Evolutionary conservation across 2,113 vertebrate genomes (phyloP).

Genomic region (Gallinago jamesoni): DNA sequence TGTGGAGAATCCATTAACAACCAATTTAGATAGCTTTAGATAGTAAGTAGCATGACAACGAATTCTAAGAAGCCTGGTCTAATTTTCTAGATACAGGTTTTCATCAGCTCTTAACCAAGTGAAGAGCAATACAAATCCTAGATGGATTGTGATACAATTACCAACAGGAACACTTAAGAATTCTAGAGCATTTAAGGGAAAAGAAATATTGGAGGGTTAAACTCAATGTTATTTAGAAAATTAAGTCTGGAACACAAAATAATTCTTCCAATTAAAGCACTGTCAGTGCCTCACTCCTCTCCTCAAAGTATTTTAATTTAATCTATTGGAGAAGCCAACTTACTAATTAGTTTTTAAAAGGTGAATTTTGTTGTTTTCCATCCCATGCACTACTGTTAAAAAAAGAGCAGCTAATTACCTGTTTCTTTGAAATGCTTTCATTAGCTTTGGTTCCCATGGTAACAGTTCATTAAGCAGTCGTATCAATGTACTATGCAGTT

Average conservation of each 20-base stretch:
- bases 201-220: neutral
- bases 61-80: neutral
- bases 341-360: neutral
- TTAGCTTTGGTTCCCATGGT: conserved; percentile 97
- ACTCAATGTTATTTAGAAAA: neutral
- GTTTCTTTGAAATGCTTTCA: conserved; percentile 97
- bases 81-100: neutral
- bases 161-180: neutral
- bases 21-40: neutral
- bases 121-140: neutral
- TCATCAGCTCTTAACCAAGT: neutral
- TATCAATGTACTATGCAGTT: conserved; percentile 92
- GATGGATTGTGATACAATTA: neutral
- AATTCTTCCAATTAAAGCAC: neutral
- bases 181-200: neutral
- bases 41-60: neutral
- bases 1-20: neutral
- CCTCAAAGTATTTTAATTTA: neutral
- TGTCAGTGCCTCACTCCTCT: neutral
- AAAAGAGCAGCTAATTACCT: conserved; percentile 78
- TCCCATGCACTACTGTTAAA: neutral
- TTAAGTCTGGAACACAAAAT: neutral
- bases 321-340: neutral
- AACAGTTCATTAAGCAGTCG: conserved; percentile 94
- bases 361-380: neutral